Evolutionary conservation across 2,797 vertebrate species (phyloP).

Genomic region (Thripadectes ignobilis): DNA sequence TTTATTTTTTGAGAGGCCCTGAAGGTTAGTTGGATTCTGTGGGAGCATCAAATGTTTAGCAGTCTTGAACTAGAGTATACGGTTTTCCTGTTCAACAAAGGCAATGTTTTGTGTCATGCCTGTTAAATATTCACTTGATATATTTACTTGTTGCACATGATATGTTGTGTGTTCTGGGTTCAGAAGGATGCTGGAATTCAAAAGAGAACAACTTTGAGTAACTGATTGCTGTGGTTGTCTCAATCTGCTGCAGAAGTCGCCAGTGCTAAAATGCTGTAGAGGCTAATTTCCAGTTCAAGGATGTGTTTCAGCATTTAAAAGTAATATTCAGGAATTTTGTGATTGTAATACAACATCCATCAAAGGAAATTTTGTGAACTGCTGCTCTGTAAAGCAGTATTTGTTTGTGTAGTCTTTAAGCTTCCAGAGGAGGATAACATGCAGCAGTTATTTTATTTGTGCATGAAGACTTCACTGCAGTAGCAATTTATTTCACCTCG

Average conservation of each 20-base stretch:
- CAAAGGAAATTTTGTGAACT: not conserved
- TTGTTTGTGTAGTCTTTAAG: not conserved
- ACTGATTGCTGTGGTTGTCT: not conserved
- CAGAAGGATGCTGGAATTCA: not conserved
- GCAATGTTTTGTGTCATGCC: not conserved
- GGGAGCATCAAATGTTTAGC: not conserved
- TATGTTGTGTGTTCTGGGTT: not conserved
- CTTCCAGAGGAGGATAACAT: not conserved
- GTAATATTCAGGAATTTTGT: not conserved
- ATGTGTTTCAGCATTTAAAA: not conserved
- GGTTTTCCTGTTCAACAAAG: not conserved
- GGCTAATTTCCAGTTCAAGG: not conserved
- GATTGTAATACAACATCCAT: not conserved
- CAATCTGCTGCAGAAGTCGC: not conserved
- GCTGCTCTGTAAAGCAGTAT: not conserved
- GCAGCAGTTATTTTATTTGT: not conserved
- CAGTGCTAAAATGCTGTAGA: not conserved
- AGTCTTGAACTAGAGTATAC: not conserved
- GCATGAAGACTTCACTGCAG: not conserved
- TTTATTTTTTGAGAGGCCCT: not conserved
- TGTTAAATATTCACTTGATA: not conserved
- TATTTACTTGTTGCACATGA: not conserved
- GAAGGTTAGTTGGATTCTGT: not conserved
- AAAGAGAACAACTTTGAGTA: not conserved
- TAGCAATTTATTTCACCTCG: not conserved